Base-by-base conservation (phyloP, 2,113 vertebrate genomes). In the Microtus ochrogaster region DNA sequence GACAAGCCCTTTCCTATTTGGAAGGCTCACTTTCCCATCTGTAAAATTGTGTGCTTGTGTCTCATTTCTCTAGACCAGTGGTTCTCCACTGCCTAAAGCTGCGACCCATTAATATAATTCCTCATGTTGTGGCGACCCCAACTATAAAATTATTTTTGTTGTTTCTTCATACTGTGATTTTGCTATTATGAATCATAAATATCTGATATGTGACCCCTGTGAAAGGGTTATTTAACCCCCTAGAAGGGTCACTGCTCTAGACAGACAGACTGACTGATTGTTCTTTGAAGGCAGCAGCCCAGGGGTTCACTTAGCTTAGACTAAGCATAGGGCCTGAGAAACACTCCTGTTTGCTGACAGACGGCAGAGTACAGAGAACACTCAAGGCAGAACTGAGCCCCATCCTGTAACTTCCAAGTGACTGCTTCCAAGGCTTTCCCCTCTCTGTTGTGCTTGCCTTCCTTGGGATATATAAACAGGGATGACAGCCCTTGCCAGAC, bases 21-120 rank as follows among this genome's bases (percentile, higher is more conserved):
- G 83, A 90, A 93, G 73, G 33, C 63, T 95, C 8, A 72, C 63
- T 91, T 94, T 83, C 33, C 41, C 26, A 16, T 55, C 68, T 95
- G 13, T 85, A 30, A 77, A 47, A 61, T 10, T 10, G 36, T 21
- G 5, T 33, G 44, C 26, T 21, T 33, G 77, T 73, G 41, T 74
- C 88, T 65, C 63, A 2, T 85, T 85, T 90, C 70, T 73, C 72
- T 94, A 30, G 61, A 49, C 16, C 19, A 7, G 3, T 6, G 24
- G 7, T 7, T n/a, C 66, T 65, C 36, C 13, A 33, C 49, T 81
- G 58, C 36, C 52, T n/a, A 58, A 13, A 61, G 79, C 21, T 82
- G 5, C 12, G 4, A 7, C 79, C 21, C 21, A n/a, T 61, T 58
- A 82, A 82, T 81, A 58, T 17, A 36, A 4, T 81, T 58, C 78